Percentiles rank a stretch among this genome's conserved stretches.
phyloP scores from a whole-genome alignment of 1,140 invertebrate genomes.

The Stenopsyche tienmushanensis region DNA sequence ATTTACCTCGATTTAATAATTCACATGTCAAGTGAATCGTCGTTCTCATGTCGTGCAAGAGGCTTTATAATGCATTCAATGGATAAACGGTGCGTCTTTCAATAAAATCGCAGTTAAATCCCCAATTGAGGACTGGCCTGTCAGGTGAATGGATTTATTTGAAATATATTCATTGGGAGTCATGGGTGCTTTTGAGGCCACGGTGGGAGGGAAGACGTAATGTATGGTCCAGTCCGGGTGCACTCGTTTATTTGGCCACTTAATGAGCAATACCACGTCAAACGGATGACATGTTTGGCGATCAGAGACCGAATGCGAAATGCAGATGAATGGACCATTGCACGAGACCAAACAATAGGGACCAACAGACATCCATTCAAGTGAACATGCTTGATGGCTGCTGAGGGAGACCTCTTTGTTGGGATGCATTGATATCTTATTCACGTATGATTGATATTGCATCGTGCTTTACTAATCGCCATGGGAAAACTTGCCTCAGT shows the following conservation, averaged over 20 bases:
- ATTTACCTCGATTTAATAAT: background rate
- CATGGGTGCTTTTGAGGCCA: background rate
- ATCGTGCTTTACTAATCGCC: too few species aligned
- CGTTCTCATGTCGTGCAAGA: background rate
- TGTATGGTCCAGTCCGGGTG: background rate
- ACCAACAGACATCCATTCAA: conserved; percentile 4
- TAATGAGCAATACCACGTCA: conserved; percentile 33
- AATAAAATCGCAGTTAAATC: conserved; percentile 14
- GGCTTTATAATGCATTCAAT: conserved; percentile 17
- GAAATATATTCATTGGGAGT: conserved; percentile 35
- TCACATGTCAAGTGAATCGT: background rate
- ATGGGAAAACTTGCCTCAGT: too few species aligned
- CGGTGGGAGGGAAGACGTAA: background rate
- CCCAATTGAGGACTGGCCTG: conserved; percentile 16
- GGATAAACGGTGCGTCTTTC: conserved; percentile 15
- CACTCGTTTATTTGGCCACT: conserved; percentile 20
- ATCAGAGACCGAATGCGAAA: conserved; percentile 23
- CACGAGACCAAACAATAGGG: conserved; percentile 1
- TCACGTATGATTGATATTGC: conserved; percentile 6
- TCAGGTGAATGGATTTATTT: conserved; percentile 38
- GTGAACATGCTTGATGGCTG: conserved; percentile 11
- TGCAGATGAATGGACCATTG: conserved; percentile 29
- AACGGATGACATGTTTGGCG: conserved; percentile 35
- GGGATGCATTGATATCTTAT: conserved; percentile 8
- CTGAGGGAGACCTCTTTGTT: conserved; percentile 3